Percentiles rank a stretch among this genome's conserved stretches.
phyloP scores from a whole-genome alignment of 2,888 invertebrate species.

The Taenaris catops region DNA sequence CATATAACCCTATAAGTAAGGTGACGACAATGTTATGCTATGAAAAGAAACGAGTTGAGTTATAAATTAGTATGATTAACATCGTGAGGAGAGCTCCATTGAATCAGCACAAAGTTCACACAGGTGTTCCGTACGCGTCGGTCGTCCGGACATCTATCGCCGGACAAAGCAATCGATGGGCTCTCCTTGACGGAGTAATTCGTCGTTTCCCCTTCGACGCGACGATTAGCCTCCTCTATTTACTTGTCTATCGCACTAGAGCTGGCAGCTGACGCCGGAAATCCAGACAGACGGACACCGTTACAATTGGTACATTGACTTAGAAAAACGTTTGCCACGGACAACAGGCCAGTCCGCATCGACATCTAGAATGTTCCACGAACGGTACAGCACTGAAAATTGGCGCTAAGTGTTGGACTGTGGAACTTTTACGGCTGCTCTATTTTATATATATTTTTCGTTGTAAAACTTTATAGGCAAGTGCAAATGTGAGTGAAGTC shows the following conservation, averaged over 20 bases:
- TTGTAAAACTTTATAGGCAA: too few relatives aligned
- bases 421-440: too few relatives aligned
- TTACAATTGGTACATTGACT: slow-evolving; percentile 73
- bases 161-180: slow-evolving; percentile 71
- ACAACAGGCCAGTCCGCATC: slow-evolving; percentile 46
- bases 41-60: too few relatives aligned
- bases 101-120: slow-evolving; percentile 30
- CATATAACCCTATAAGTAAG: too few relatives aligned
- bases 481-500: too few relatives aligned
- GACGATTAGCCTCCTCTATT: slow-evolving; percentile 77
- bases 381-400: too few relatives aligned
- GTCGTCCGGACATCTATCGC: slow-evolving; percentile 47
- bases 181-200: slow-evolving; percentile 71
- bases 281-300: slow-evolving; percentile 67
- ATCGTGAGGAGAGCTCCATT: slow-evolving; percentile 13
- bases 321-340: slow-evolving; percentile 74
- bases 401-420: too few relatives aligned
- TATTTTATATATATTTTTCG: too few relatives aligned
- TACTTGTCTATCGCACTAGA: slow-evolving; percentile 70
- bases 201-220: slow-evolving; percentile 73
- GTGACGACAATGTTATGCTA: too few relatives aligned
- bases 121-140: slow-evolving; percentile 38
- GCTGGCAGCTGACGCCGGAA: slow-evolving; percentile 72
- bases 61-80: slow-evolving; percentile 7
- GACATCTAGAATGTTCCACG: slow-evolving; percentile 46